A percentile compares a stretch with the other conserved stretches of the same genome.
phyloP scores from a whole-genome alignment of 1,140 invertebrate species.

The Cyclargus thomasi region DNA sequence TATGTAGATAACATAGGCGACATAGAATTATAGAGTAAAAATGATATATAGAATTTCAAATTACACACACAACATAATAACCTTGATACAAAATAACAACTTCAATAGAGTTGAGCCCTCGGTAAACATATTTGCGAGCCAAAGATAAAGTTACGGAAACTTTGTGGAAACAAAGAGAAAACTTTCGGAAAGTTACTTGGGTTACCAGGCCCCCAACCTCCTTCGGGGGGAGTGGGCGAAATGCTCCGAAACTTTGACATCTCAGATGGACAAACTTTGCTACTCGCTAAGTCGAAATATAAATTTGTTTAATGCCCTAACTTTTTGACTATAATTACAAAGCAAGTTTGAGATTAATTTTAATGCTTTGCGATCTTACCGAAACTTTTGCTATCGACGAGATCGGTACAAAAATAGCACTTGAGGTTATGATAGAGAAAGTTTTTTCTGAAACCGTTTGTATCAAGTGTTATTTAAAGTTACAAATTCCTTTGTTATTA shows the following conservation, averaged over 20 bases:
- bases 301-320: constrained; percentile 74
- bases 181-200: constrained; percentile 56
- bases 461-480: background rate
- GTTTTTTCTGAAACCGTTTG: background rate
- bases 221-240: constrained; percentile 29
- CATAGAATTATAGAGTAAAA: background rate
- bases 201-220: constrained; percentile 30
- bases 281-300: constrained; percentile 69
- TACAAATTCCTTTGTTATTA: background rate
- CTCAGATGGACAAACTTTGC: constrained; percentile 51
- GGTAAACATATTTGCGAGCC: constrained; percentile 58
- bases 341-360: constrained; percentile 62
- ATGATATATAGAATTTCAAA: too few species aligned
- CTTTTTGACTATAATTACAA: constrained; percentile 73
- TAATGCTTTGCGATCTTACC: constrained; percentile 53
- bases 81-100: background rate
- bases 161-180: constrained; percentile 61
- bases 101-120: constrained; percentile 26
- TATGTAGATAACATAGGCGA: background rate
- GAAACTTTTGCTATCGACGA: constrained; percentile 42
- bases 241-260: constrained; percentile 67
- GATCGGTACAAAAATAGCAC: constrained; percentile 32
- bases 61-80: background rate
- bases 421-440: background rate
- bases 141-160: constrained; percentile 57